Percentiles rank a stretch among this genome's conserved stretches.
phyloP scores from a whole-genome alignment of 1,140 invertebrate genomes.

The Papilio polyxenes region DNA sequence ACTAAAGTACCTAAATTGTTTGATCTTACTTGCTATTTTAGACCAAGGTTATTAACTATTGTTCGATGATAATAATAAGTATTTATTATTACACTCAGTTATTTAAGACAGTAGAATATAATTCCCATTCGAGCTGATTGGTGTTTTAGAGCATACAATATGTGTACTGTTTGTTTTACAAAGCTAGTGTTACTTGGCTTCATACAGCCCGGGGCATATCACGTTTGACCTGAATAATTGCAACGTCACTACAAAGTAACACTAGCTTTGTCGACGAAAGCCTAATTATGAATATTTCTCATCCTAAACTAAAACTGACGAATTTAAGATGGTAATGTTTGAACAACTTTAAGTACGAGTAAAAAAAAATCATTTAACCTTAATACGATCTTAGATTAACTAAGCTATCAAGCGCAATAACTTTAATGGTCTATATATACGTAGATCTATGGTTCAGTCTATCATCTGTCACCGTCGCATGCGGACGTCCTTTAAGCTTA shows the following conservation, averaged over 20 bases:
- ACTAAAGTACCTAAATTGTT: no score
- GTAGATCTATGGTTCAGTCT: no score
- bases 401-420: no score
- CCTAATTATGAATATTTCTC: conserved; percentile 15
- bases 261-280: neutral
- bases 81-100: no score
- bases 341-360: neutral
- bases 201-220: conserved; percentile 2
- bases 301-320: conserved; percentile 1
- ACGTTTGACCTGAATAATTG: conserved; percentile 18
- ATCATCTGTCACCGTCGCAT: no score
- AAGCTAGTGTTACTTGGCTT: neutral
- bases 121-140: neutral
- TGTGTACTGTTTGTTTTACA: neutral
- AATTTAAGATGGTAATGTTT: neutral
- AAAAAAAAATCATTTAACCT: no score
- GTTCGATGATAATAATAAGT: no score
- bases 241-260: conserved; percentile 9
- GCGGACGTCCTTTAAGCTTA: no score
- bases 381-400: no score
- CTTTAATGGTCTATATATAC: no score
- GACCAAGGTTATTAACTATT: no score
- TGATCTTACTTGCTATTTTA: no score
- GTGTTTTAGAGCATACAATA: neutral
- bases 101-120: neutral